Conservation (phyloP, 2,797 vertebrate genomes). For the Meda fulgida region DNA sequence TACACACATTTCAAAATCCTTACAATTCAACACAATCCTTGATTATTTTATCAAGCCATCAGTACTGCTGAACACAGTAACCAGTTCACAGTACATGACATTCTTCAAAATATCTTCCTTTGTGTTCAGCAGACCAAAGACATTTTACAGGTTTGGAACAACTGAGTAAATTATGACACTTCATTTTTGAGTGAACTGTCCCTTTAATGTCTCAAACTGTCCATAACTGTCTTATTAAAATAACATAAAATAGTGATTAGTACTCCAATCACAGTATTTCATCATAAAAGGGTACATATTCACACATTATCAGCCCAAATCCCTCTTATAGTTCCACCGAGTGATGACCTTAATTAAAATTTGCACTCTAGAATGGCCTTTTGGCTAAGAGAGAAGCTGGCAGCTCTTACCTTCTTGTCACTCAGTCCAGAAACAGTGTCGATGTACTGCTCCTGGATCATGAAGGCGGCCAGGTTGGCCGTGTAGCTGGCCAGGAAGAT, state of each 20-base stretch:
- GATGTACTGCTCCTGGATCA: slow-evolving; percentile 99
- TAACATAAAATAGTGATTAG: background rate
- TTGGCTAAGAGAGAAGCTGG: slow-evolving; percentile 26
- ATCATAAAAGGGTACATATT: background rate
- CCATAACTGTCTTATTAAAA: slow-evolving; percentile 17
- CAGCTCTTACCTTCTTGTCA: slow-evolving; percentile 89
- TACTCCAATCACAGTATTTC: slow-evolving; percentile 29
- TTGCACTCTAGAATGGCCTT: background rate
- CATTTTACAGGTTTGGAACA: too few species aligned
- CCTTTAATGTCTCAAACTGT: slow-evolving; percentile 8
- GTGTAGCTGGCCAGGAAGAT: slow-evolving; percentile 99
- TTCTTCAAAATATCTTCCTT: too few species aligned
- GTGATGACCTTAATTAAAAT: slow-evolving; percentile 23
- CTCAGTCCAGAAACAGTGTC: slow-evolving; percentile 97
- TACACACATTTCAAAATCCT: background rate
- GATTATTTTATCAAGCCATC: background rate
- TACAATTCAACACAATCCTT: background rate
- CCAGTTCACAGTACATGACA: background rate
- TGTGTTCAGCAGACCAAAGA: too few species aligned
- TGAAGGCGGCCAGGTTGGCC: slow-evolving; percentile 95
- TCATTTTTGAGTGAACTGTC: background rate
- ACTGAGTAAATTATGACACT: background rate
- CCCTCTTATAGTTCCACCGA: background rate
- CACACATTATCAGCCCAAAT: background rate
- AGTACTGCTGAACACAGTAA: background rate